Base-by-base conservation (phyloP, 2,113 vertebrate species). In the Ameiurus melas region DNA sequence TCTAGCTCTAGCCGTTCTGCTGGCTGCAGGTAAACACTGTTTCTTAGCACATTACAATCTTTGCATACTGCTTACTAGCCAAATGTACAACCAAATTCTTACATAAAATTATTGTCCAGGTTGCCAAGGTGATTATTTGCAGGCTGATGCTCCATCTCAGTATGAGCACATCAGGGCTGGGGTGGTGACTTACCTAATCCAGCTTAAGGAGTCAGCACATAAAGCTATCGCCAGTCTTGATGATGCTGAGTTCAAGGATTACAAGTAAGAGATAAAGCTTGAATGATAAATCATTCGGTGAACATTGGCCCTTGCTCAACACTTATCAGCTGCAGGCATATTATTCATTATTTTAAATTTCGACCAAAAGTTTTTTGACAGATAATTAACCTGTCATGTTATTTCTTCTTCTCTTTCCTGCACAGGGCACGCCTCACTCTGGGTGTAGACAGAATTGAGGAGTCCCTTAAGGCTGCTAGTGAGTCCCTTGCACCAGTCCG, bases 231-330 rank as follows among this genome's bases (percentile, higher is more conserved):
- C 87, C 0, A 90, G 95, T 6, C 91, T 97, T 8, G 97, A 97
- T 86, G 94, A 94, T 36, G 89, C 93, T 4, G 7, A 97, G 85
- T 91, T 96, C 92, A 93, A 93, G 58, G 93, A 96, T 53, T 87
- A 96, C 86, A 96, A 95, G 97, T 98, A 95, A 96, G 97, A 36
- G 0, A 10, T 80, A 78, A n/a, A 51, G 4, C 8, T 19, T n/a
- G 27, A 4, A 79, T n/a, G 43, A 47, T 47, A 2, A 1, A 57
- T 9, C 57, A 22, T 86, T 78, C 5, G 33, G 17, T 5, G 1
- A 30, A 30, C 9, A 77, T 27, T 60, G 0, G n/a, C n/a, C 16
- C 20, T 36, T 57, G 22, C 22, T 27, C 27, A 30, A 30, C 6
- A 58, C 22, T n/a, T 30, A 16, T 14, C 13, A 36, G 10, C 19